Evolutionary conservation across 2,888 invertebrate genomes (phyloP), one percentile per base, ranked within the genome.

Genomic region (Phania funesta): DNA sequence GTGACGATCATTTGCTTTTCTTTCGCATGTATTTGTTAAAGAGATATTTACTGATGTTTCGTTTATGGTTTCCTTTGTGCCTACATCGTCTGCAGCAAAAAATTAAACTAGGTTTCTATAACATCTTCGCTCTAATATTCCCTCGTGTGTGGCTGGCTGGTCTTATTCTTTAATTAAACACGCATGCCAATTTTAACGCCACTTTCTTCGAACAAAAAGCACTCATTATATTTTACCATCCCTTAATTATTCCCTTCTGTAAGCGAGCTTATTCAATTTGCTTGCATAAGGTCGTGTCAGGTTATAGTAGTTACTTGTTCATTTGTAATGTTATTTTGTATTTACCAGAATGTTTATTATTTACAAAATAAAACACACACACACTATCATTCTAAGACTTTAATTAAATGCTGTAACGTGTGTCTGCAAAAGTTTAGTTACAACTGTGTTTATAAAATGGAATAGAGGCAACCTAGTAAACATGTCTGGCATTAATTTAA

Each of bases 371-470:
- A 26, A n/a, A 5, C n/a, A 46, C 46, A 24, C 48, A 18, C 8
- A 58, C 26, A 26, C 22, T n/a, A n/a, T 58, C 48, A 29, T 38
- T 44, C 4, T 44, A 24, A 65, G 50, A 52, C 65, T 32, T 52
- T 60, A 64, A 80, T 70, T 70, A 75, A 75, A 70, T 65, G 80
- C 20, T 48, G 20, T 50, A 75, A 75, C 70, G 64, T 75, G 80
- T 70, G 62, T 60, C 68, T 75, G 80, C 46, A 56, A 56, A 65
- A 80, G 44, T 70, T 75, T 80, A 80, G 75, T 80, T 80, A 75
- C 56, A 75, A 32, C 38, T 44, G 41, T 44, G 64, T 58, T 58
- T 22, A 44, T 50, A 18, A 8, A 22, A 41, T 18, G 11, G 35
- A 52, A 52, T 26, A 13, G 2, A 29, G 8, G 0, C 9, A 32